These are phyloP conservation scores for Sinonovacula constricta DNA, from an alignment of 1,140 invertebrate genomes.

Conservation along the genomic window DNA sequence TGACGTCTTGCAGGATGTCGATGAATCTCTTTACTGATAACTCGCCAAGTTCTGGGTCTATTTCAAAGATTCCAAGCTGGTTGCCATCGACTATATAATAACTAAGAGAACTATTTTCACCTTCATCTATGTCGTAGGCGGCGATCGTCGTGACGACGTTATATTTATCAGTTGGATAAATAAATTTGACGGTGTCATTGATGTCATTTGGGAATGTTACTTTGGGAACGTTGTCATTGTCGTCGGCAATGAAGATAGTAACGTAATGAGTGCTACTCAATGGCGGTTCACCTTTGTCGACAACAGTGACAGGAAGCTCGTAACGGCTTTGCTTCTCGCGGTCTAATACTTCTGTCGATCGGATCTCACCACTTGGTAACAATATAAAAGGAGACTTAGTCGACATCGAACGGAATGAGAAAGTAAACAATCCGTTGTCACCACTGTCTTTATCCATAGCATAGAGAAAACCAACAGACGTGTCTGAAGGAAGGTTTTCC, in stretches of 20 bases:
- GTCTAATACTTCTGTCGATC: conserved; percentile 86
- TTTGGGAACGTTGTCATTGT: conserved; percentile 85
- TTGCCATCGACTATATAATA: conserved; percentile 89
- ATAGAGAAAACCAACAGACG: conserved; percentile 88
- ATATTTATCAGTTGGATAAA: conserved; percentile 94
- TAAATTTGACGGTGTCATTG: conserved; percentile 85
- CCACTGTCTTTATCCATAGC: conserved; percentile 95
- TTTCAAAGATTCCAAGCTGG: conserved; percentile 73
- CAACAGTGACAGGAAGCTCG: conserved; percentile 90
- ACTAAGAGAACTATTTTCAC: conserved; percentile 82
- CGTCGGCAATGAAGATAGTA: conserved; percentile 87
- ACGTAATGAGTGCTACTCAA: conserved; percentile 90
- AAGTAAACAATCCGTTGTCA: conserved; percentile 84
- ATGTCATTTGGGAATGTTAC: conserved; percentile 67
- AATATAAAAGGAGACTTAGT: conserved; percentile 90
- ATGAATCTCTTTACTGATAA: conserved; percentile 36
- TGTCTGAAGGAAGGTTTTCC: conserved; percentile 70
- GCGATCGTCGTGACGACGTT: conserved; percentile 78
- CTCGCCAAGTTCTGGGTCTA: conserved; percentile 47
- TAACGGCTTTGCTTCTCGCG: conserved; percentile 89
- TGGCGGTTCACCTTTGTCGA: conserved; percentile 92
- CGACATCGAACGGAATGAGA: conserved; percentile 83
- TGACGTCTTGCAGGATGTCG: conserved; percentile 43
- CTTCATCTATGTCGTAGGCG: conserved; percentile 80
- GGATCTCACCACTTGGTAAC: conserved; percentile 90